Conservation (phyloP, 2,888 invertebrate species). For the Anoplius nigerrimus region DNA sequence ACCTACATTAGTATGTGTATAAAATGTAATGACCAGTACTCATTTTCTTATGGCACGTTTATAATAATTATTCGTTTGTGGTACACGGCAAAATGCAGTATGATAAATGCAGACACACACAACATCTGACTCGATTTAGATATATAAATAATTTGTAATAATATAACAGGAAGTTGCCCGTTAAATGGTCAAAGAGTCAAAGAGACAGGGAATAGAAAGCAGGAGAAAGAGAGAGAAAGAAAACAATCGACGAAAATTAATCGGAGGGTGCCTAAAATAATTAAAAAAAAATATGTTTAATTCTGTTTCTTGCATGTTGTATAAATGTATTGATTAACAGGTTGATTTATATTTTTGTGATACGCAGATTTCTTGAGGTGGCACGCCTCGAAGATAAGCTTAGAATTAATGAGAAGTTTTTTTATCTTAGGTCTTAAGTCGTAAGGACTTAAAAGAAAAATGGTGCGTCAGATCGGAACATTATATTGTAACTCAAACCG, state of each 20-base stretch:
- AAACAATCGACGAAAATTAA: not conserved
- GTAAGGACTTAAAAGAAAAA: too few relatives aligned
- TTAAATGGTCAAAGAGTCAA: not conserved
- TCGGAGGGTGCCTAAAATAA: too few relatives aligned
- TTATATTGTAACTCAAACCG: too few relatives aligned
- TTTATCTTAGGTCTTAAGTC: too few relatives aligned
- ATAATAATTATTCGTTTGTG: constrained; percentile 65
- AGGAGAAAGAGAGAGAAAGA: not conserved
- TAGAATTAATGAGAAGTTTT: too few relatives aligned
- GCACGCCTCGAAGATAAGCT: too few relatives aligned
- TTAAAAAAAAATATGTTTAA: not conserved
- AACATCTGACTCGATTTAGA: constrained; percentile 64
- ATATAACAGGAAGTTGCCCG: constrained; percentile 20
- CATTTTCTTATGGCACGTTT: constrained; percentile 74
- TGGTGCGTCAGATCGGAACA: too few relatives aligned
- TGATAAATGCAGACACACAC: constrained; percentile 57
- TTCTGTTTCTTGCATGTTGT: too few relatives aligned
- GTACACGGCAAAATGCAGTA: constrained; percentile 62
- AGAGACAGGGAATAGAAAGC: constrained; percentile 24
- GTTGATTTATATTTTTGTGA: too few relatives aligned
- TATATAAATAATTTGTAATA: constrained; percentile 71
- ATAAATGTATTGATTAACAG: too few relatives aligned
- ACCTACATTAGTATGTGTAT: constrained; percentile 65
- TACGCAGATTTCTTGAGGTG: too few relatives aligned
- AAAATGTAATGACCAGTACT: constrained; percentile 69